phyloP scores from a whole-genome alignment of 2,113 vertebrate genomes.

The Oncorhynchus clarkii region DNA sequence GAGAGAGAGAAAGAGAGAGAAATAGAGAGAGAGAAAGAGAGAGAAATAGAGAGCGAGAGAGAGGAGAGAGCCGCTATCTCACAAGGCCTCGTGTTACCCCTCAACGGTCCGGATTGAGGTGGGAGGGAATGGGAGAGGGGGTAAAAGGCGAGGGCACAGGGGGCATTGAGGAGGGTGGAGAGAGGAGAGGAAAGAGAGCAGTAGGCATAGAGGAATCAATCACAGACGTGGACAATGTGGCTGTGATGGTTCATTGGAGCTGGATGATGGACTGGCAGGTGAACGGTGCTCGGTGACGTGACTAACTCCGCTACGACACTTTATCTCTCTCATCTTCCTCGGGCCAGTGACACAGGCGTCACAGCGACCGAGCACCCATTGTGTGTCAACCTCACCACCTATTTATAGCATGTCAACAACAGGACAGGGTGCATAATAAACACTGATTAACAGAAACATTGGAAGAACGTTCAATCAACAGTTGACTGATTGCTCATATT shows the following conservation, averaged over 20 bases:
- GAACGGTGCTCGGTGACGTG: slow-evolving; percentile 64
- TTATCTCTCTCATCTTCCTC: slow-evolving; percentile 58
- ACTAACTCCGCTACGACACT: slow-evolving; percentile 51
- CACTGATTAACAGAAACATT: not conserved
- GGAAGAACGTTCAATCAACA: not conserved
- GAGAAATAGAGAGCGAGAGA: slow-evolving; percentile 28
- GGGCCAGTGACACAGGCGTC: slow-evolving; percentile 56
- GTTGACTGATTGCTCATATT: not conserved
- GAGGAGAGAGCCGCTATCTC: slow-evolving; percentile 77
- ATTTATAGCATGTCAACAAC: slow-evolving; percentile 46
- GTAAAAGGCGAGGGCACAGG: not conserved
- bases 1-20: slow-evolving; percentile 1
- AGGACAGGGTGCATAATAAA: not conserved
- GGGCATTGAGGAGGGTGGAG: not conserved
- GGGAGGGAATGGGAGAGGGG: slow-evolving; percentile 49
- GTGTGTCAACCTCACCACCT: slow-evolving; percentile 52
- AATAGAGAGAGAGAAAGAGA: slow-evolving; percentile 46
- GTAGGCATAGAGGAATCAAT: slow-evolving; percentile 89
- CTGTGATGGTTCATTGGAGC: slow-evolving; percentile 67
- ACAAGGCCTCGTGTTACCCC: slow-evolving; percentile 86
- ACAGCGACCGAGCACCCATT: slow-evolving; percentile 44
- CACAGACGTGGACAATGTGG: slow-evolving; percentile 70
- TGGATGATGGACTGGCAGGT: slow-evolving; percentile 77
- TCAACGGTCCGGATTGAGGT: slow-evolving; percentile 80
- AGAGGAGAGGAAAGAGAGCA: slow-evolving; percentile 51